Conservation (phyloP, 1,140 invertebrate genomes). For the Drosophila takahashii region DNA sequence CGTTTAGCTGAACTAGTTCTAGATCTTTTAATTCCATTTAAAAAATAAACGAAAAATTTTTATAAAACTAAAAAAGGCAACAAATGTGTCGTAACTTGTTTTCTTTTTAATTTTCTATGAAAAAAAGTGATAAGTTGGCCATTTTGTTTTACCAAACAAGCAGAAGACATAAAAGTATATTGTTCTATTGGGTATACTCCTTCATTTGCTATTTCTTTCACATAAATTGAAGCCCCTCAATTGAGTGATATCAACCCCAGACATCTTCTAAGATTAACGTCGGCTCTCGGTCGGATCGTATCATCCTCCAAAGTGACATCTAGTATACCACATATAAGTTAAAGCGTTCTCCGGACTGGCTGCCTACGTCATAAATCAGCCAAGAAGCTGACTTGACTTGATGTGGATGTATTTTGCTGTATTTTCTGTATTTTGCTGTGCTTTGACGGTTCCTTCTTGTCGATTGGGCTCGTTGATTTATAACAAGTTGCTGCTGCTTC, state of each 20-base stretch:
- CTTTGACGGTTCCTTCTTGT: slow-evolving; percentile 35
- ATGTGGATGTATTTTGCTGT: slow-evolving; percentile 7
- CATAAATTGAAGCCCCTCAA: background rate
- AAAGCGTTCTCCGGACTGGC: slow-evolving; percentile 15
- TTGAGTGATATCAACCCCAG: slow-evolving; percentile 7
- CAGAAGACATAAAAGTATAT: background rate
- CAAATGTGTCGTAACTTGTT: too few relatives aligned
- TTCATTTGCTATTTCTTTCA: background rate
- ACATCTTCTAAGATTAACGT: background rate
- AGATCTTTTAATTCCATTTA: too few relatives aligned
- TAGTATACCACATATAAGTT: slow-evolving; percentile 5
- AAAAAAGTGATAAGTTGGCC: too few relatives aligned
- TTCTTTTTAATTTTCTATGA: background rate
- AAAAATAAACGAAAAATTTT: too few relatives aligned
- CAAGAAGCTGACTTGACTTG: slow-evolving; percentile 8
- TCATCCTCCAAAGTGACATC: slow-evolving; percentile 37
- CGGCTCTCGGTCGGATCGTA: slow-evolving; percentile 6
- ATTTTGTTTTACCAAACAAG: too few relatives aligned
- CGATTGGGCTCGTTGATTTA: slow-evolving; percentile 57
- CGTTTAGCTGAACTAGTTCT: too few relatives aligned
- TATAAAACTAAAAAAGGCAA: too few relatives aligned
- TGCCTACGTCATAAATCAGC: slow-evolving; percentile 35
- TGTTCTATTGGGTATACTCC: too few relatives aligned
- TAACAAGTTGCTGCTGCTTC: slow-evolving; percentile 68
- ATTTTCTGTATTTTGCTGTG: slow-evolving; percentile 6